Percentiles rank a stretch among this genome's conserved stretches.
phyloP scores from a whole-genome alignment of 2,797 vertebrate genomes.

The Onychomys torridus region DNA sequence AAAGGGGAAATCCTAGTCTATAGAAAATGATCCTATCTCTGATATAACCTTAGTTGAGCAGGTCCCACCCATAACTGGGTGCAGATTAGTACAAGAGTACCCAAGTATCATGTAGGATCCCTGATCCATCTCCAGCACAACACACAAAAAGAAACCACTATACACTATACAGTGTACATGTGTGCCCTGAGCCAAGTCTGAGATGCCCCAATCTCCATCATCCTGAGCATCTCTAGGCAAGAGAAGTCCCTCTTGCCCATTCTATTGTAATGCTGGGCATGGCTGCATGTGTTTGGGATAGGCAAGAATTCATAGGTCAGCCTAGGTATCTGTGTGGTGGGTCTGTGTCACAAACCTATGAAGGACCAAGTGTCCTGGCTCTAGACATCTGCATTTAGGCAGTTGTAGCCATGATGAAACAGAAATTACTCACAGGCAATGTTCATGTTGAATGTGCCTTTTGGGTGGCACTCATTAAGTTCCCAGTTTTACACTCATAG shows the following conservation, averaged over 20 bases:
- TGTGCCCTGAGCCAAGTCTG: background rate
- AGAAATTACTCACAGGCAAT: constrained; percentile 74
- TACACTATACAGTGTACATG: background rate
- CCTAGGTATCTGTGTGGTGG: background rate
- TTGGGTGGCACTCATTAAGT: background rate
- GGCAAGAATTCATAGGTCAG: background rate
- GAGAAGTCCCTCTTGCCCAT: background rate
- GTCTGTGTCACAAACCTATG: background rate
- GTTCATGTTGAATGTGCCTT: constrained; percentile 54
- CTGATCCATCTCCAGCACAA: background rate
- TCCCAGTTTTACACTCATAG: background rate
- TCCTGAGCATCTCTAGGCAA: background rate
- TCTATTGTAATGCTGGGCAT: background rate
- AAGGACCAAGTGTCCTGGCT: background rate
- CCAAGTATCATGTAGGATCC: too few species aligned
- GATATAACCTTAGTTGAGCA: too few species aligned
- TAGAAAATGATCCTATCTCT: background rate
- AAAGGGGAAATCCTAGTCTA: background rate
- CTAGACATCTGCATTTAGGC: background rate
- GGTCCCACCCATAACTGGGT: background rate
- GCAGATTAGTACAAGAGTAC: background rate
- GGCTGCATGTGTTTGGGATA: background rate
- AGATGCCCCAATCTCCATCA: too few species aligned
- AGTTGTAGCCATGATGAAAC: background rate
- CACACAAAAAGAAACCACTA: background rate